Percentiles rank a stretch among this genome's conserved stretches.
phyloP scores from a whole-genome alignment of 2,888 invertebrate genomes.

The Meandrusa payeni region DNA sequence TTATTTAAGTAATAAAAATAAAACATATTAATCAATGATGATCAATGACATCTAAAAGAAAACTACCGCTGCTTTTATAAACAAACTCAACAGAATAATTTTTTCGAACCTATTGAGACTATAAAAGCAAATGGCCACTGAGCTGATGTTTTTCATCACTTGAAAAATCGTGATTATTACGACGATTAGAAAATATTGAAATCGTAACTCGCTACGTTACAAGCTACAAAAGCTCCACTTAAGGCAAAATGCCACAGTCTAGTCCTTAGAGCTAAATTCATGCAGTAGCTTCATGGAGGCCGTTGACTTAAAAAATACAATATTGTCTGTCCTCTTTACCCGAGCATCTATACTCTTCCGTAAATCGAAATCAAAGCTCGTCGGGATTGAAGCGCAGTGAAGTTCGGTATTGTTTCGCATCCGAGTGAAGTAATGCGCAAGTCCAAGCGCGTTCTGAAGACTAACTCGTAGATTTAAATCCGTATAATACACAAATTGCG shows the following conservation, averaged over 20 bases:
- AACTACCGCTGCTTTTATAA: no score
- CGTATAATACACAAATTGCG: no score
- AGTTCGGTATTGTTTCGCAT: constrained; percentile 48
- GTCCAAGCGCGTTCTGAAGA: constrained; percentile 53
- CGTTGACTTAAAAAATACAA: constrained; percentile 73
- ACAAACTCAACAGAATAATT: no score
- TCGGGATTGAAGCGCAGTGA: constrained; percentile 67
- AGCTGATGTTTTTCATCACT: no score
- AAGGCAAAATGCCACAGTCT: constrained; percentile 58
- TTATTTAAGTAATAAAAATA: no score
- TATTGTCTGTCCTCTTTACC: constrained; percentile 53
- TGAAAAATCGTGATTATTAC: no score
- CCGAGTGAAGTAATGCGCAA: constrained; percentile 53
- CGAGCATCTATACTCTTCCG: constrained; percentile 69
- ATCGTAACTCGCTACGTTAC: constrained; percentile 1
- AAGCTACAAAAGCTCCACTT: constrained; percentile 32
- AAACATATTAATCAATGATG: no score
- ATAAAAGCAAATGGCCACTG: no score
- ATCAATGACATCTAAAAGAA: no score
- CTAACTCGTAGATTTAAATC: constrained; percentile 17
- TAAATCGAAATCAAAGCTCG: constrained; percentile 81
- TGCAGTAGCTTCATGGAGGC: constrained; percentile 69
- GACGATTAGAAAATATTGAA: no score
- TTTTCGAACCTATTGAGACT: no score
- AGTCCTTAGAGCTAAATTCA: constrained; percentile 54